phyloP scores from a whole-genome alignment of 2,797 vertebrate species.

The Apogon hyalosoma region DNA sequence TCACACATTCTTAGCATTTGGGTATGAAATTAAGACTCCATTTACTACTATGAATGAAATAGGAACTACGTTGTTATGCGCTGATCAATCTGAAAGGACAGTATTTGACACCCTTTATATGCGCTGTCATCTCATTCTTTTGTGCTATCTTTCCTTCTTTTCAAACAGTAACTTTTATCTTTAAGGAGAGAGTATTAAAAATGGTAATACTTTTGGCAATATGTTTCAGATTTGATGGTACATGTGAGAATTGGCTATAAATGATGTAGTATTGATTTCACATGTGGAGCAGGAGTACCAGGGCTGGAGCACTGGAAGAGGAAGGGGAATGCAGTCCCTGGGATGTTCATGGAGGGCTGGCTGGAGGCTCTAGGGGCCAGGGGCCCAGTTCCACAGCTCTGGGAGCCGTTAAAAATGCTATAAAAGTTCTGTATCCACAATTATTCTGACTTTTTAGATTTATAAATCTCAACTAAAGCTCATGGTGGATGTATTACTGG shows the following conservation, averaged over 20 bases:
- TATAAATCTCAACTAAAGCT: slow-evolving; percentile 81
- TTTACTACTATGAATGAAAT: slow-evolving; percentile 55
- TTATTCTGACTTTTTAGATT: slow-evolving; percentile 81
- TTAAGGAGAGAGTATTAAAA: slow-evolving; percentile 57
- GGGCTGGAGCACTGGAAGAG: slow-evolving; percentile 53
- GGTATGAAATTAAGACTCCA: slow-evolving; percentile 75
- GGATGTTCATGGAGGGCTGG: slow-evolving; percentile 70
- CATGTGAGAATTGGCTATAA: slow-evolving; percentile 81
- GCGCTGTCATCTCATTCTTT: slow-evolving; percentile 55
- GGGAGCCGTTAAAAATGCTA: slow-evolving; percentile 79
- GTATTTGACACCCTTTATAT: slow-evolving; percentile 52
- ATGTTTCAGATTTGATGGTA: slow-evolving; percentile 79
- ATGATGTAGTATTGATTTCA: slow-evolving; percentile 84
- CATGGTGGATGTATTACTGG: slow-evolving; percentile 78
- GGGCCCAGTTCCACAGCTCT: slow-evolving; percentile 62
- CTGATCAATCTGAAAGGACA: slow-evolving; percentile 35
- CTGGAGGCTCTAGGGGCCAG: slow-evolving; percentile 54
- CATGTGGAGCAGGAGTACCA: slow-evolving; percentile 76
- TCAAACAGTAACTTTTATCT: slow-evolving; percentile 58
- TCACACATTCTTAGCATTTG: slow-evolving; percentile 73
- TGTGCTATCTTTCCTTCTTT: slow-evolving; percentile 34
- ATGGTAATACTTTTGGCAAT: slow-evolving; percentile 77
- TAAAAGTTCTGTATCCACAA: slow-evolving; percentile 82
- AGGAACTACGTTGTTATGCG: slow-evolving; percentile 40
- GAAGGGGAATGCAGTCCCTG: slow-evolving; percentile 53